phyloP scores from a whole-genome alignment of 1,140 invertebrate genomes.

The Helicorthomorpha holstii region DNA sequence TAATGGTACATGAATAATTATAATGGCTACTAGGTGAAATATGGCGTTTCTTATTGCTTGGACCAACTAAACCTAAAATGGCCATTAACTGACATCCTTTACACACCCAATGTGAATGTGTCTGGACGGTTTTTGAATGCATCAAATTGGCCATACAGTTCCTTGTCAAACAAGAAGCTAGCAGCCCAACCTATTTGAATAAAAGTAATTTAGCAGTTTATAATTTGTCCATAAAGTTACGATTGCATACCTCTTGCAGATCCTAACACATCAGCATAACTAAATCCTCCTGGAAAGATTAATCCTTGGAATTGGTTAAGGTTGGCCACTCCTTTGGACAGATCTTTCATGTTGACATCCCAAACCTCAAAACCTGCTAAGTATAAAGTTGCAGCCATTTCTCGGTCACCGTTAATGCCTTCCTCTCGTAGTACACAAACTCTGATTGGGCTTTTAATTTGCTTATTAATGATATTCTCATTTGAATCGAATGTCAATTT shows the following conservation, averaged over 20 bases:
- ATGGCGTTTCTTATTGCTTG: constrained; percentile 10
- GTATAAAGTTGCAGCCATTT: constrained; percentile 89
- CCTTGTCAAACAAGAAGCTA: constrained; percentile 53
- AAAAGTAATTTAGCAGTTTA: constrained; percentile 4
- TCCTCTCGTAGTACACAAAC: constrained; percentile 91
- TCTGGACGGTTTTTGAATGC: constrained; percentile 50
- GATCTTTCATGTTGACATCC: constrained; percentile 82
- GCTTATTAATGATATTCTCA: too few species aligned
- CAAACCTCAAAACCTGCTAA: constrained; percentile 79
- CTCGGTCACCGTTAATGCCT: constrained; percentile 90
- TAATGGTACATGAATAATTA: background rate
- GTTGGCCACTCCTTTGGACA: constrained; percentile 45
- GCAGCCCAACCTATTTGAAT: constrained; percentile 64
- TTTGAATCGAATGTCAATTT: constrained; percentile 52
- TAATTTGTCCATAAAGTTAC: constrained; percentile 3
- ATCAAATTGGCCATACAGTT: constrained; percentile 48
- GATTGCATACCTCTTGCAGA: constrained; percentile 59
- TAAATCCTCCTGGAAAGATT: constrained; percentile 93
- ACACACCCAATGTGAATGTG: constrained; percentile 90
- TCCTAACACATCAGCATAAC: constrained; percentile 92
- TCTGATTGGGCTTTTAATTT: too few species aligned
- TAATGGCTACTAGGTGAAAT: background rate
- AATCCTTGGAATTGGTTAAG: constrained; percentile 70
- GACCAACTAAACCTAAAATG: constrained; percentile 58
- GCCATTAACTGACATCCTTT: constrained; percentile 96